Evolutionary conservation across 2,113 vertebrate species (phyloP).

Genomic region (Catagonus wagneri): DNA sequence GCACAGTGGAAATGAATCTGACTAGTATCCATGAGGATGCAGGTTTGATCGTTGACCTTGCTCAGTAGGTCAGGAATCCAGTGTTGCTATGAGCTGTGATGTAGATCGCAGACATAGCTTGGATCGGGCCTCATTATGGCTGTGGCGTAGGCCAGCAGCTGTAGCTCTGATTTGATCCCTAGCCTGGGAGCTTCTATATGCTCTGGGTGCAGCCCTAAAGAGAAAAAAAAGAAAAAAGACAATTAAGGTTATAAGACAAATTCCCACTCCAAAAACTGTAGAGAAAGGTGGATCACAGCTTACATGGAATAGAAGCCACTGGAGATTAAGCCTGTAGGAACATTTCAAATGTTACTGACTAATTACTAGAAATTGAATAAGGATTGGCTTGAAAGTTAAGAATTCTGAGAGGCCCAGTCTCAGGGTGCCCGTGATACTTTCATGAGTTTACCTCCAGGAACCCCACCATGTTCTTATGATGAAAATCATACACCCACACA

Average conservation of each 20-base stretch:
- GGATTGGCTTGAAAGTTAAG: neutral
- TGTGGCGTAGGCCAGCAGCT: too few species aligned
- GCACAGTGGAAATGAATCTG: too few species aligned
- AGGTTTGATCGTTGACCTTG: too few species aligned
- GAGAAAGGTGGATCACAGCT: neutral
- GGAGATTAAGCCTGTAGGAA: neutral
- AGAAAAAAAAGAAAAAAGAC: neutral
- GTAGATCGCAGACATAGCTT: too few species aligned
- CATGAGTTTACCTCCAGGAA: neutral
- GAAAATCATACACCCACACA: neutral
- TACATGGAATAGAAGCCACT: neutral
- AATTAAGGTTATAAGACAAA: neutral
- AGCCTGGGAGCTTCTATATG: too few species aligned
- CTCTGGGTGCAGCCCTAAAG: too few species aligned
- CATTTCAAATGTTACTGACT: neutral
- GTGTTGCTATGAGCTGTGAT: too few species aligned
- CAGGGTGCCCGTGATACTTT: neutral
- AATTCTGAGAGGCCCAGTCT: neutral
- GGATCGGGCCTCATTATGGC: too few species aligned
- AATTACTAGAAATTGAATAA: neutral
- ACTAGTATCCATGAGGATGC: too few species aligned
- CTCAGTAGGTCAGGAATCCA: too few species aligned
- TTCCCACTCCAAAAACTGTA: neutral
- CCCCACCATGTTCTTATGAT: neutral
- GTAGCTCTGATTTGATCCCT: too few species aligned